Base-by-base conservation (phyloP, 2,797 vertebrate genomes). In the Psittacula echo region DNA sequence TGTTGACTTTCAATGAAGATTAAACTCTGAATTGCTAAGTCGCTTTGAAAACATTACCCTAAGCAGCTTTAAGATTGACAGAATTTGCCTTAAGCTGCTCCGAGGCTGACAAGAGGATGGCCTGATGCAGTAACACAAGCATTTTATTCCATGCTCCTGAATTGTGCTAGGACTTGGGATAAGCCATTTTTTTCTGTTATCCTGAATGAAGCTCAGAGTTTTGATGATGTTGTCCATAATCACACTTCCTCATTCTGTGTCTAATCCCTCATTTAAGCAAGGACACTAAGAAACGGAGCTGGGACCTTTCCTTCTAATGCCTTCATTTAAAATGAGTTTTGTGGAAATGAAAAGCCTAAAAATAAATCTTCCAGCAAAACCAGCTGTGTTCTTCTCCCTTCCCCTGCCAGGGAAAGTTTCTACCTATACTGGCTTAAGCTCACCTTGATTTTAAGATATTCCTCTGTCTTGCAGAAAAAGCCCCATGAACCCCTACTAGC, bases 71-170 rank as follows among this genome's bases (percentile, higher is more conserved):
- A 61, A 71, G 84, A 87, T 22, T 90, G 94, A 89, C 80, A 95
- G 81, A 71, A 89, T 93, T 94, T 92, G 90, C 92, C 72, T 89
- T 87, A 90, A 94, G 90, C 86, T 92, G 64, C 84, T 89, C 71
- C 1, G 4, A 80, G 37, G 51, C 88, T 89, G 80, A 71, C 54
- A 90, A 70, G 80, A 85, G 0, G 12, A 92, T 87, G 80, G 23
- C 30, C 65, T 86, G 39, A 62, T 90, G 47, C 53, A 42, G 74
- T 37, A 76, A 51, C 12, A 45, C 74, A 61, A 95, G 30, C 2
- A 2, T 48, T 89, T 91, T 88, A 73, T 82, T 79, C 51, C 50
- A 84, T 56, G 24, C 32, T 90, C 51, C 71, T 87, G 60, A 44
- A 67, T 67, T 41, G 24, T 82, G n/a, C 42, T 76, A 64, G 70